Evolutionary conservation across 1,140 invertebrate species (phyloP), one percentile per base, ranked within the genome.

Genomic region (Hylaeus volcanicus): DNA sequence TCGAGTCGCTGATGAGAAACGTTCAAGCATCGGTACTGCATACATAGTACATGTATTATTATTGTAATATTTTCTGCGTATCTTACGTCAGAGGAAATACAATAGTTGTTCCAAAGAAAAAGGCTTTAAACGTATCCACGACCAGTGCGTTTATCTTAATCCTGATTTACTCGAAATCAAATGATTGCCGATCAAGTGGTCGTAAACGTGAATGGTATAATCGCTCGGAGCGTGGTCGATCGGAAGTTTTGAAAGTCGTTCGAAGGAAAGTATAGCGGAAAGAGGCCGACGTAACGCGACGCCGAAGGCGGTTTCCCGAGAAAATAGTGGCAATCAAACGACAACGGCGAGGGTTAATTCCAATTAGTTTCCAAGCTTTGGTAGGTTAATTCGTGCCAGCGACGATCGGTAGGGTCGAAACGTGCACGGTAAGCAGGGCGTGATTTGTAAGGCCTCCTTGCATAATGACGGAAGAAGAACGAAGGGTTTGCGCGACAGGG

Each of bases 381-480:
- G 53, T 71, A 76, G 48, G 83, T 88, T 88, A 85, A 86, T 89
- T 90, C 83, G 83, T 72, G 74, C 63, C 72, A 61, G 76, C 76
- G 84, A 86, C 83, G 76, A 87, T 79, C 68, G 56, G 12, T 43
- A 64, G 74, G 79, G 74, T 65, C 65, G 71, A 48, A 71, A 78
- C 84, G 88, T 86, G 84, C 83, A 74, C 78, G 79, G 81, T 86
- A 86, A 89, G 80, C 86, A 82, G 87, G 79, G 88, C 88, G 89
- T 88, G 89, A 91, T 91, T 91, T 90, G 88, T 90, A 91, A 88
- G 87, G 88, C 84, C 90, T 91, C 89, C 88, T 86, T 85, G 84
- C 83, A 85, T 88, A 91, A 90, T 89, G 86, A 87, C 73, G 65
- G 79, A 66, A 84, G 76, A 86, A 85, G 56, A 51, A 79, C 68